phyloP scores from a whole-genome alignment of 2,888 invertebrate species.

The Drosophila histrio region DNA sequence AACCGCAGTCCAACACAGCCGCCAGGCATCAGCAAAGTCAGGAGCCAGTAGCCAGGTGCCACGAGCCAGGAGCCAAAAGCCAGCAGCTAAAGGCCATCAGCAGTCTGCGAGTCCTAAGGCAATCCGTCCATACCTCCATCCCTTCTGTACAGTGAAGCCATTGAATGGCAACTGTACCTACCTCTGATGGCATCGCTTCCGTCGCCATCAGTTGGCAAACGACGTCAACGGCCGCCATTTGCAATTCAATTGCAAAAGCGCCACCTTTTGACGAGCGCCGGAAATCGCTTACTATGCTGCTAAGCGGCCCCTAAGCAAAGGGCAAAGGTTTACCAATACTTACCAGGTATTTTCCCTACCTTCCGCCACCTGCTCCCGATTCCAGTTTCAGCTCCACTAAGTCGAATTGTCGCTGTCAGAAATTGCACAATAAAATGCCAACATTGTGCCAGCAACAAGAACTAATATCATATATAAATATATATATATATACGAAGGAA shows the following conservation, averaged over 20 bases:
- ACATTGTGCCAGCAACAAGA: conserved; percentile 49
- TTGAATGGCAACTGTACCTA: conserved; percentile 61
- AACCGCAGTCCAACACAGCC: conserved; percentile 61
- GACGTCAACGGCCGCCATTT: conserved; percentile 72
- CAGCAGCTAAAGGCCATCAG: conserved; percentile 27
- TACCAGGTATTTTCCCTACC: conserved; percentile 1
- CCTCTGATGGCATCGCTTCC: conserved; percentile 76
- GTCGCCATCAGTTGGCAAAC: conserved; percentile 59
- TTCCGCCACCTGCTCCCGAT: not conserved
- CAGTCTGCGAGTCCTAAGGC: not conserved
- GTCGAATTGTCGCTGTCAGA: conserved; percentile 43
- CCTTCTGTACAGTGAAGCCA: conserved; percentile 31
- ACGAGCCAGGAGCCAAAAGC: not conserved
- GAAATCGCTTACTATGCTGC: conserved; percentile 80
- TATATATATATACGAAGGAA: conserved; percentile 10
- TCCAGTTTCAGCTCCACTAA: not conserved
- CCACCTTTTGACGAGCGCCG: conserved; percentile 75
- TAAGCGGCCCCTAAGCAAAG: conserved; percentile 48
- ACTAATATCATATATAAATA: conserved; percentile 48
- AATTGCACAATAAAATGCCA: conserved; percentile 71
- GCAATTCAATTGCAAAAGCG: conserved; percentile 79
- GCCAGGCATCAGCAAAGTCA: conserved; percentile 4
- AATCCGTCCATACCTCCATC: not conserved
- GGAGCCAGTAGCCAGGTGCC: conserved; percentile 6
- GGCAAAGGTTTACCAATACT: conserved; percentile 59